These are phyloP conservation scores for Callocephalon fimbriatum DNA, from an alignment of 2,113 vertebrate genomes.

Conservation along the genomic window DNA sequence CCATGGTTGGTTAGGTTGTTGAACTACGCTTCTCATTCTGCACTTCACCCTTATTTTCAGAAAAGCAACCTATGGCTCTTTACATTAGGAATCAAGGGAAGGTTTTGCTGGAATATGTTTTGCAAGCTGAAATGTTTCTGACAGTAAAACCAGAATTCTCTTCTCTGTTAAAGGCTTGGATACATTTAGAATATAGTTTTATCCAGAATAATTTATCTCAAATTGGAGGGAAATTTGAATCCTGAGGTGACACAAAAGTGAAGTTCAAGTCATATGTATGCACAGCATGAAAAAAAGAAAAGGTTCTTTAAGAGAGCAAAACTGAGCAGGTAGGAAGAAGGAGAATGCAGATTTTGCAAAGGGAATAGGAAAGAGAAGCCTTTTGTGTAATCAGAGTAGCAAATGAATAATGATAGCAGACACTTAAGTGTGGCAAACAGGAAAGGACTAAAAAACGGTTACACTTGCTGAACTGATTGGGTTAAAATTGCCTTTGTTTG, in stretches of 20 bases:
- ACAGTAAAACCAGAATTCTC: not conserved
- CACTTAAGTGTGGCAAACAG: not conserved
- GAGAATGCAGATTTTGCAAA: not conserved
- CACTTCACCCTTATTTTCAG: not conserved
- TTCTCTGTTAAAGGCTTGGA: slow-evolving; percentile 5
- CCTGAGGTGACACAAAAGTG: slow-evolving; percentile 5
- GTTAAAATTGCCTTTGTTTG: not conserved
- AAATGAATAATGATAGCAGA: not conserved
- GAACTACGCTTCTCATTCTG: not conserved
- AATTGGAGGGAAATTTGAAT: slow-evolving; percentile 47
- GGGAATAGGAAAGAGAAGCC: not conserved
- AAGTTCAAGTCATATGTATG: not conserved
- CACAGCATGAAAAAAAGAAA: slow-evolving; percentile 34
- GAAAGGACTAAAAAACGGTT: not conserved
- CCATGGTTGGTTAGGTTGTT: not conserved
- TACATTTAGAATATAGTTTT: slow-evolving; percentile 43
- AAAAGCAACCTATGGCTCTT: not conserved
- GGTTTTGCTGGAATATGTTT: not conserved
- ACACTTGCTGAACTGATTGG: not conserved
- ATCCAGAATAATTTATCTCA: not conserved
- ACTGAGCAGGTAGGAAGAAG: not conserved
- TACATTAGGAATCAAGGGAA: not conserved
- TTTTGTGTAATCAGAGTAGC: not conserved
- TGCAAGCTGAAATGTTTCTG: not conserved
- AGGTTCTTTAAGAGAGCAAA: slow-evolving; percentile 8